Evolutionary conservation across 2,113 vertebrate species (phyloP).

Genomic region (Tychaedon coryphoeus): DNA sequence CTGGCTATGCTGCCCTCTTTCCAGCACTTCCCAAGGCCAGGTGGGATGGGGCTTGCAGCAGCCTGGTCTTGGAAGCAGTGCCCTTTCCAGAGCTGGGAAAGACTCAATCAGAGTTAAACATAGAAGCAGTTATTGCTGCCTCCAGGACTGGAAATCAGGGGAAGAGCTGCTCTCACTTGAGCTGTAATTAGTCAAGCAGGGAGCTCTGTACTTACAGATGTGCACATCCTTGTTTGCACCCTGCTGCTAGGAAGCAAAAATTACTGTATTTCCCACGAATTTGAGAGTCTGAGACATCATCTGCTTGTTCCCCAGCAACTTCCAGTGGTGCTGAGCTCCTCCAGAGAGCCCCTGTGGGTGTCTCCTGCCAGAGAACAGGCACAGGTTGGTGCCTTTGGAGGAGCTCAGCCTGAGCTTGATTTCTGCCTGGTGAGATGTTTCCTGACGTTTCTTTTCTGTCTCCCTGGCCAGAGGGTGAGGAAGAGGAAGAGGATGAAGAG

Average conservation of each 20-base stretch:
- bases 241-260: neutral
- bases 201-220: neutral
- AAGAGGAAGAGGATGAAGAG: conserved; percentile 87
- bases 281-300: neutral
- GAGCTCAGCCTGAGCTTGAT: neutral
- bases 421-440: neutral
- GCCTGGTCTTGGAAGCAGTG: neutral
- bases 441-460: neutral
- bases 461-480: conserved; percentile 70
- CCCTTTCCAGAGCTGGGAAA: neutral
- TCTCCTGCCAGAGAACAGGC: neutral
- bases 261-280: neutral
- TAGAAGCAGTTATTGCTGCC: neutral
- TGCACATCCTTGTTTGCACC: neutral
- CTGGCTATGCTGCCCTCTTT: neutral
- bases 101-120: neutral
- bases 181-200: neutral
- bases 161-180: neutral
- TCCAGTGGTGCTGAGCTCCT: neutral
- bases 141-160: neutral
- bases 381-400: neutral
- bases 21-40: neutral
- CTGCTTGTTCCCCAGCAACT: neutral
- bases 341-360: neutral
- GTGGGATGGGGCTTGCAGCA: neutral